Base-by-base conservation (phyloP, 2,797 vertebrate species). In the Lagodon rhomboides region DNA sequence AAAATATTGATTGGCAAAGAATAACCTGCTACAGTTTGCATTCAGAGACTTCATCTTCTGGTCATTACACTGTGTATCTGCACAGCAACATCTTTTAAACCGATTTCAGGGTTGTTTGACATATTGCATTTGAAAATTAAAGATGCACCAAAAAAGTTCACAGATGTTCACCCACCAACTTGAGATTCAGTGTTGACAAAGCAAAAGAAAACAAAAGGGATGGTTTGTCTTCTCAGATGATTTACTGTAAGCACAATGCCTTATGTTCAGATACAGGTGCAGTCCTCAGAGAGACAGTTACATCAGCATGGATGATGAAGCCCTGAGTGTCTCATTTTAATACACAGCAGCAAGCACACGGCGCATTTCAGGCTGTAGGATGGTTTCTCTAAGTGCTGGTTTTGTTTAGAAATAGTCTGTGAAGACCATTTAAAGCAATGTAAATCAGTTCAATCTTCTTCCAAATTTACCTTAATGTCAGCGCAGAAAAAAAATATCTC, bases 261-360 rank as follows among this genome's bases (percentile, higher is more conserved):
- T 73, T 53, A 60, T 73, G 69, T 61, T 70, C 34, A 60, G 61
- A 61, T 77, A 44, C 62, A 83, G 67, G 59, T 75, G 53, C 60
- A 50, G 82, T 74, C 69, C 68, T 67, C 53, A 56, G 75, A 76
- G 60, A 81, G 44, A 61, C 23, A 34, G 68, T 79, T 76, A 79
- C 65, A 79, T 83, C 71, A 76, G 51, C 61, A 12, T 64, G 30
- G 60, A 83, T 76, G 81, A 85, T 74, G 55, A 83, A 81, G 65
- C 51, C 72, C 77, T 68, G 41, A 53, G 66, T 77, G 77, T 76
- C 72, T 85, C 56, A 76, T 79, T 79, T 83, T 50, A 74, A 76
- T 64, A 62, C 25, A 80, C 51, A 70, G 41, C 68, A 75, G 44
- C 25, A 7, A 68, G 30, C 68, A 73, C 12, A 51, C 11, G 18